Percentiles rank a stretch among this genome's conserved stretches.
phyloP scores from a whole-genome alignment of 2,113 vertebrate species.

The Chamaea fasciata region DNA sequence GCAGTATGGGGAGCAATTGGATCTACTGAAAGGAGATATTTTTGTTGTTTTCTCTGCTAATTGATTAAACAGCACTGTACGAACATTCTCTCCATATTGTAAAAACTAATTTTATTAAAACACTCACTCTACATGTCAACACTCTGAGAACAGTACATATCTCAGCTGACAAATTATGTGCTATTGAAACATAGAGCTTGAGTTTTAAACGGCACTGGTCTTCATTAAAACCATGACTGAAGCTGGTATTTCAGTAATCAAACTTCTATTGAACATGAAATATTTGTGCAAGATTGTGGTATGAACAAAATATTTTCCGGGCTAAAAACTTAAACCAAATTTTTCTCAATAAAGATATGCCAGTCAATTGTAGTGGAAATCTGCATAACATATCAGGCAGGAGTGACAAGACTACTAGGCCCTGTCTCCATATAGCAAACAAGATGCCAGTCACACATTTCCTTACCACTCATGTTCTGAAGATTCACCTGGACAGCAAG shows the following conservation, averaged over 20 bases:
- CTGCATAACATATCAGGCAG: not conserved
- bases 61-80: not conserved
- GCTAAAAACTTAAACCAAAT: not conserved
- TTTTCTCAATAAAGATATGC: not conserved
- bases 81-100: not conserved
- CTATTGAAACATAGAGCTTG: not conserved
- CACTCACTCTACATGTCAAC: not conserved
- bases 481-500: not conserved
- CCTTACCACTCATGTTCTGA: not conserved
- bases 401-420: not conserved
- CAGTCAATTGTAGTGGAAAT: not conserved
- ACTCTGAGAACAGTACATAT: not conserved
- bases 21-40: not conserved
- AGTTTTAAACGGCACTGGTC: not conserved
- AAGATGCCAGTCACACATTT: not conserved
- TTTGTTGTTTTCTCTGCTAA: not conserved
- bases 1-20: not conserved
- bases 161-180: not conserved
- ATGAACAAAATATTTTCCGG: not conserved
- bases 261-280: not conserved
- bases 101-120: not conserved
- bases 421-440: not conserved
- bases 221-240: not conserved
- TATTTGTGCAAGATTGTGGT: rapidly evolving
- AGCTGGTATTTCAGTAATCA: not conserved